phyloP scores from a whole-genome alignment of 92 coral and sea anemone species.

The Chrysogorgia sp. region DNA sequence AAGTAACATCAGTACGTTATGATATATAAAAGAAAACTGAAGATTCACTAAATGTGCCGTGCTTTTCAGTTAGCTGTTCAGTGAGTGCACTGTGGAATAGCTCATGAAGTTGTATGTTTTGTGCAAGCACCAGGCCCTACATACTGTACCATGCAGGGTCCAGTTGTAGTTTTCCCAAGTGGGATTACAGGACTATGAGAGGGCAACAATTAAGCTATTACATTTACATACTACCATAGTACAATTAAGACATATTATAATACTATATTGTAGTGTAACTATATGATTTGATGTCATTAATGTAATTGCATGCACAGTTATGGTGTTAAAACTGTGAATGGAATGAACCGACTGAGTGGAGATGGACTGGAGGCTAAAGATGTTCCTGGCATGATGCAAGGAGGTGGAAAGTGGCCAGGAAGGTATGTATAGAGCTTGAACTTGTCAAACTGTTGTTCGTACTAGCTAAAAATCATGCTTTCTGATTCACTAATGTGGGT shows the following conservation, averaged over 20 bases:
- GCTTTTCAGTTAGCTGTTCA: too few relatives aligned
- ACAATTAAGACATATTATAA: neutral
- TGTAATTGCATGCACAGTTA: slow-evolving; percentile 55
- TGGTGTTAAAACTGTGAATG: slow-evolving; percentile 89
- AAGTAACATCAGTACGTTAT: too few relatives aligned
- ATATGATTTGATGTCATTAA: neutral
- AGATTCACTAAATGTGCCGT: too few relatives aligned
- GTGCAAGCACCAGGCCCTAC: too few relatives aligned
- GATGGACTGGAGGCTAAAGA: slow-evolving; percentile 95
- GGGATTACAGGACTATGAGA: too few relatives aligned
- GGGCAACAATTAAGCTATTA: too few relatives aligned
- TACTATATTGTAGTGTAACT: neutral
- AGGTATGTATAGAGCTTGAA: slow-evolving; percentile 62
- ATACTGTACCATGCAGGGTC: too few relatives aligned
- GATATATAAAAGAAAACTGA: too few relatives aligned
- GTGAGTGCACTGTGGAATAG: too few relatives aligned
- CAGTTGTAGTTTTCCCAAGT: too few relatives aligned
- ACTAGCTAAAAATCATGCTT: neutral
- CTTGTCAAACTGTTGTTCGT: neutral
- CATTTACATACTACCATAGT: neutral
- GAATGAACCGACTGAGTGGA: slow-evolving; percentile 90
- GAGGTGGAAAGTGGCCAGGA: slow-evolving; percentile 99
- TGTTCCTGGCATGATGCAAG: slow-evolving; percentile 98
- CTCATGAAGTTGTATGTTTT: too few relatives aligned
- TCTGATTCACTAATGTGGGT: too few relatives aligned